Percentiles rank a stretch among this genome's conserved stretches.
Conservation (phyloP, 1,140 invertebrate genomes). For the Sycophaga agraensis region DNA sequence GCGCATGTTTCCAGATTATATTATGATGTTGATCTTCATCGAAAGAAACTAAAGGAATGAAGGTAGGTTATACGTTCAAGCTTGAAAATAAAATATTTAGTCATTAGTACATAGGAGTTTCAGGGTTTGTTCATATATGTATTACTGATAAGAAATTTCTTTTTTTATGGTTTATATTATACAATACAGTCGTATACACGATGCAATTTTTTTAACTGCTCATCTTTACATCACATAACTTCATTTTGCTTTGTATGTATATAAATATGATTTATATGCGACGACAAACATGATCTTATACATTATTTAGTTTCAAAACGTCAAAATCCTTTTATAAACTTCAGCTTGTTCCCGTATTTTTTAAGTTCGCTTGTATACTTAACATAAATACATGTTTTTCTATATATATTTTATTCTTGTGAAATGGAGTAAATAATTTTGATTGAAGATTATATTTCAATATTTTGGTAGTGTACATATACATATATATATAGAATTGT, state of each 20-base stretch:
- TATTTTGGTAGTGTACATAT: neutral
- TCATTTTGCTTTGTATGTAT: neutral
- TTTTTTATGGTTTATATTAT: neutral
- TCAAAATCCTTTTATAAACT: conserved; percentile 14
- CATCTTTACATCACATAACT: neutral
- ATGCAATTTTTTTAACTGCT: neutral
- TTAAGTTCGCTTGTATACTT: too few relatives aligned
- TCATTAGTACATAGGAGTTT: neutral
- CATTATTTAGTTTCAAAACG: conserved; percentile 11
- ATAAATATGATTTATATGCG: conserved; percentile 25
- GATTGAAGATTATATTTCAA: neutral
- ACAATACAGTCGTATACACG: conserved; percentile 11
- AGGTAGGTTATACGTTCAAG: too few relatives aligned
- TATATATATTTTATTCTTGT: neutral
- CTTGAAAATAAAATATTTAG: too few relatives aligned
- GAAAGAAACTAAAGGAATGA: too few relatives aligned
- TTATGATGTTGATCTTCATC: too few relatives aligned
- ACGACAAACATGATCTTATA: conserved; percentile 5
- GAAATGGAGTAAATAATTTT: neutral
- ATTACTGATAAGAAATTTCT: neutral
- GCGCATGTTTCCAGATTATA: too few relatives aligned
- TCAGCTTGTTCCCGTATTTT: conserved; percentile 9
- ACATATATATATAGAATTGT: neutral
- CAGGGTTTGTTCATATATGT: neutral
- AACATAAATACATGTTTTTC: neutral